Percentiles rank a stretch among this genome's conserved stretches.
phyloP scores from a whole-genome alignment of 1,140 invertebrate species.

The Drepana arcuata region DNA sequence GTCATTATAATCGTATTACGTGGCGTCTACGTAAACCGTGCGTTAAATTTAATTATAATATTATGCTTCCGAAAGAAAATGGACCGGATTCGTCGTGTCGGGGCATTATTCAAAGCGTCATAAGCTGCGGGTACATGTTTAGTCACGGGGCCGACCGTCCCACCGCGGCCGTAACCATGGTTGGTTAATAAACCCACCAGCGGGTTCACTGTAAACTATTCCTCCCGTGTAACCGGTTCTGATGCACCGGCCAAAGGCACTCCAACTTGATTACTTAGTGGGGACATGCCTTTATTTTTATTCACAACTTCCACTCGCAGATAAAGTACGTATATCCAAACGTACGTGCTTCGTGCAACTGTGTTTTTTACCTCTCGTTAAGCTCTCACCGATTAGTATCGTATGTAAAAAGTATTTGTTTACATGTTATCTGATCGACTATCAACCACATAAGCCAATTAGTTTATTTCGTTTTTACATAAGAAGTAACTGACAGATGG shows the following conservation, averaged over 20 bases:
- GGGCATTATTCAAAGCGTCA: slow-evolving; percentile 46
- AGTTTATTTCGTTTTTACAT: no score
- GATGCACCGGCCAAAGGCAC: slow-evolving; percentile 22
- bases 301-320: no score
- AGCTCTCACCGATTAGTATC: no score
- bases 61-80: slow-evolving; percentile 34
- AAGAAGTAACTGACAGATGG: no score
- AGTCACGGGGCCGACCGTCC: slow-evolving; percentile 35
- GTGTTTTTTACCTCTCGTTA: no score
- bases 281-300: slow-evolving; percentile 22
- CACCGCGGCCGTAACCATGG: slow-evolving; percentile 33
- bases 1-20: slow-evolving; percentile 34
- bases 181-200: slow-evolving; percentile 28
- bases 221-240: slow-evolving; percentile 45
- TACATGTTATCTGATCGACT: no score
- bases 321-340: no score
- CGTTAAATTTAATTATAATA: slow-evolving; percentile 52
- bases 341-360: no score
- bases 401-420: no score
- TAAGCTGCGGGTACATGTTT: slow-evolving; percentile 50
- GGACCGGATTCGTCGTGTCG: slow-evolving; percentile 21
- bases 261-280: slow-evolving; percentile 26
- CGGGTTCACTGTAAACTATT: slow-evolving; percentile 37
- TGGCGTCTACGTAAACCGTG: slow-evolving; percentile 30
- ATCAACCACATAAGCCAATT: no score